Percentiles rank a stretch among this genome's conserved stretches.
Conservation (phyloP, 2,113 vertebrate genomes). For the Vimba vimba region DNA sequence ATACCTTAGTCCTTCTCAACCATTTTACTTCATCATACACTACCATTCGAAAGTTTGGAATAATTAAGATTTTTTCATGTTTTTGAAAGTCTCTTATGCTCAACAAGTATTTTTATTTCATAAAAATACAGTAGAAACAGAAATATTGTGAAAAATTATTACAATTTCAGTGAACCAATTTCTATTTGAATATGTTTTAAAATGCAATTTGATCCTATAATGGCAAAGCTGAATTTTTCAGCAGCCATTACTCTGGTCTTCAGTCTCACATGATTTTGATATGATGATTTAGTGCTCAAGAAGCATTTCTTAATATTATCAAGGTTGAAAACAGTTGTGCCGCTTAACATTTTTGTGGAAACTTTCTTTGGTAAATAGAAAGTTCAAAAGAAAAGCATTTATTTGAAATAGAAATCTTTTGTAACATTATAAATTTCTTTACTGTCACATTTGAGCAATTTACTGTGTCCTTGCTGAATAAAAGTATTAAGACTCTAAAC, state of each 20-base stretch:
- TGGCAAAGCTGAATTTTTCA: background rate
- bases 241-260: background rate
- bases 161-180: no score
- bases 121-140: background rate
- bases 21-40: no score
- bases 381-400: background rate
- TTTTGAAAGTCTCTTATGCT: background rate
- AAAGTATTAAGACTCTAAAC: background rate
- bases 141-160: background rate
- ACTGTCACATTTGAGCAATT: background rate
- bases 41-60: background rate
- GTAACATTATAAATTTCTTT: background rate
- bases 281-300: background rate
- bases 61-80: background rate
- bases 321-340: background rate
- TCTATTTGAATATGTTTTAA: no score
- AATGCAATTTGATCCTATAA: background rate
- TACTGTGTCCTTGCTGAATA: background rate
- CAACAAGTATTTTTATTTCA: background rate
- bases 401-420: background rate
- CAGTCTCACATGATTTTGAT: background rate
- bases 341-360: background rate
- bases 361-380: background rate
- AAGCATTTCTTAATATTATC: background rate
- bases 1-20: no score